phyloP scores from a whole-genome alignment of 2,888 invertebrate species.

The Ophioninae sp. region DNA sequence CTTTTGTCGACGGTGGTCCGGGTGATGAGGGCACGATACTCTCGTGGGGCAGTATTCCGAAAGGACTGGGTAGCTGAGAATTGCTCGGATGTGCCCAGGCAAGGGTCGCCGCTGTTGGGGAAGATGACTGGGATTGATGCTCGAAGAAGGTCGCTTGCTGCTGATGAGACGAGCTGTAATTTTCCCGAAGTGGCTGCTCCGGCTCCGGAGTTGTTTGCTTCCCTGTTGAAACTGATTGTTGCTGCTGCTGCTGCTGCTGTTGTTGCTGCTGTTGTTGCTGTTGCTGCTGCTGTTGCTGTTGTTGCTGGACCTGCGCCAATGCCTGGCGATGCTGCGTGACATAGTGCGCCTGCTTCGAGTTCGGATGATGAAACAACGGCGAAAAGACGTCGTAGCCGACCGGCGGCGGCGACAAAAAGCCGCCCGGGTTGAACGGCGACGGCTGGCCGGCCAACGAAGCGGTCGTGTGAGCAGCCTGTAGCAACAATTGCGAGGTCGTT shows the following conservation, averaged over 20 bases:
- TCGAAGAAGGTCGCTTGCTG: slow-evolving; percentile 86
- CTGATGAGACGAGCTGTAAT: slow-evolving; percentile 82
- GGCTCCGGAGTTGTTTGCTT: slow-evolving; percentile 82
- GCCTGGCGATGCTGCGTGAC: slow-evolving; percentile 88
- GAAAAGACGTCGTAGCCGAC: slow-evolving; percentile 93
- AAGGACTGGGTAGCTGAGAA: slow-evolving; percentile 86
- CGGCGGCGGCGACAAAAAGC: slow-evolving; percentile 88
- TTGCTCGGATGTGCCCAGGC: slow-evolving; percentile 88
- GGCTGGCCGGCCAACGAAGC: slow-evolving; percentile 85
- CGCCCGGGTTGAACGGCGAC: slow-evolving; percentile 87
- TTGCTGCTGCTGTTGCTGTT: slow-evolving; percentile 72
- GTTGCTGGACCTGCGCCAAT: slow-evolving; percentile 82
- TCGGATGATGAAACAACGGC: slow-evolving; percentile 89
- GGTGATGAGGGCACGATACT: slow-evolving; percentile 87
- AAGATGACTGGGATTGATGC: slow-evolving; percentile 82
- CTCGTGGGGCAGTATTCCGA: slow-evolving; percentile 90
- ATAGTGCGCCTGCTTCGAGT: slow-evolving; percentile 88
- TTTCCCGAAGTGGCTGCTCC: slow-evolving; percentile 84
- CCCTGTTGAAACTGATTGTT: slow-evolving; percentile 59
- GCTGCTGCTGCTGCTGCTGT: slow-evolving; percentile 42
- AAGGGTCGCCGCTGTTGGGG: slow-evolving; percentile 82
- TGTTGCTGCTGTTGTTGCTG: slow-evolving; percentile 58
- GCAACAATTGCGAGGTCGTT: slow-evolving; percentile 86
- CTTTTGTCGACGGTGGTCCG: slow-evolving; percentile 84
- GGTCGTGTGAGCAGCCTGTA: slow-evolving; percentile 85